A percentile compares a stretch with the other conserved stretches of the same genome.
Conservation (phyloP, 2,113 vertebrate genomes). For the Petaurus breviceps region DNA sequence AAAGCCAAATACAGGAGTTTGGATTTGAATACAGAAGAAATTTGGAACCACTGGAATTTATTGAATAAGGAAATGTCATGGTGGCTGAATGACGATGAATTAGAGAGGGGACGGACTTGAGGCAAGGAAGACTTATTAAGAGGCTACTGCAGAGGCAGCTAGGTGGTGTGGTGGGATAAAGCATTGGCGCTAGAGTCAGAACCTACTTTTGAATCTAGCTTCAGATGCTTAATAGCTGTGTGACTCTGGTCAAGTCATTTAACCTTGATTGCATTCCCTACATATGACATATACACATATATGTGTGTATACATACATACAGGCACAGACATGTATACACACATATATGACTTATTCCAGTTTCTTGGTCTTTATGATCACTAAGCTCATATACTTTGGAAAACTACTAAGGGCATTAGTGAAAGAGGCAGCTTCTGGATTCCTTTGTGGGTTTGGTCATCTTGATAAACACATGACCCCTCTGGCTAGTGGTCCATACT, state of each 20-base stretch:
- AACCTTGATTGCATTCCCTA: too few relatives aligned
- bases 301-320: too few relatives aligned
- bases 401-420: background rate
- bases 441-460: background rate
- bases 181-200: too few relatives aligned
- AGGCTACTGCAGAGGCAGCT: background rate
- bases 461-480: background rate
- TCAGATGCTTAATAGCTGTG: too few relatives aligned
- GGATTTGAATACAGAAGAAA: background rate
- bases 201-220: too few relatives aligned
- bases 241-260: too few relatives aligned
- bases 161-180: background rate
- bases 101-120: background rate
- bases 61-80: background rate
- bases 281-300: too few relatives aligned
- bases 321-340: too few relatives aligned
- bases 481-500: background rate
- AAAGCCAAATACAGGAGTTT: background rate
- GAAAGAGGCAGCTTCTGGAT: background rate
- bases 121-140: background rate
- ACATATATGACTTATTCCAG: background rate
- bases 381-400: background rate
- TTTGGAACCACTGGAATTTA: background rate
- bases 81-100: background rate
- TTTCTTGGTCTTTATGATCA: background rate